Percentiles rank a stretch among this genome's conserved stretches.
These are phyloP conservation scores for Eulimnadia texana DNA, from an alignment of 1,140 invertebrate genomes.

Conservation along the genomic window DNA sequence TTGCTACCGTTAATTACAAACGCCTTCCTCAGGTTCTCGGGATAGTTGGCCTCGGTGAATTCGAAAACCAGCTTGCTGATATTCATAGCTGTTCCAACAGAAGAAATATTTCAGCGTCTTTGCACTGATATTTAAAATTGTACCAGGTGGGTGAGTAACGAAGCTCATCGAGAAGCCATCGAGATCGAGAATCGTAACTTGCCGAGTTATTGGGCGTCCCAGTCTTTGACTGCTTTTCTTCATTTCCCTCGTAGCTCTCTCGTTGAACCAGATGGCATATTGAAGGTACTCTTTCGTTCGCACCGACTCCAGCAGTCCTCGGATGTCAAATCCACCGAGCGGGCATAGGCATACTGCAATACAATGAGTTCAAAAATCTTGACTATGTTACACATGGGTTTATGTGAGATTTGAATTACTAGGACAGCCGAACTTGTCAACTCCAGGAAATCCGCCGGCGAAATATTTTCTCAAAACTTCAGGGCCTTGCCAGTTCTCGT, in stretches of 20 bases:
- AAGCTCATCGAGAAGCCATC: slow-evolving; percentile 65
- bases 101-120: no score
- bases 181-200: slow-evolving; percentile 65
- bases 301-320: slow-evolving; percentile 61
- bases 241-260: slow-evolving; percentile 36
- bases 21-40: slow-evolving; percentile 29
- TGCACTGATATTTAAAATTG: neutral
- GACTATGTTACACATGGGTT: no score
- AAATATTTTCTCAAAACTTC: slow-evolving; percentile 52
- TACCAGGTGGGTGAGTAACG: slow-evolving; percentile 71
- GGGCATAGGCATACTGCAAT: no score
- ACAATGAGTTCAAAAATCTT: no score
- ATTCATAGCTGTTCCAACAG: slow-evolving; percentile 14
- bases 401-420: slow-evolving; percentile 36
- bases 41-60: slow-evolving; percentile 22
- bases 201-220: slow-evolving; percentile 39
- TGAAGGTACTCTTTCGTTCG: slow-evolving; percentile 55
- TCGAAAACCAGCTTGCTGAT: no score
- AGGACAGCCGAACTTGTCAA: slow-evolving; percentile 72
- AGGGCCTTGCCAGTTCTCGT: slow-evolving; percentile 49
- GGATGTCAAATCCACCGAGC: slow-evolving; percentile 38
- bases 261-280: slow-evolving; percentile 35
- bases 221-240: slow-evolving; percentile 38
- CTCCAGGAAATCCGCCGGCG: slow-evolving; percentile 57
- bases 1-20: slow-evolving; percentile 32